These are phyloP conservation scores for Micrasema longulum DNA, from an alignment of 1,140 invertebrate species.

Conservation along the genomic window DNA sequence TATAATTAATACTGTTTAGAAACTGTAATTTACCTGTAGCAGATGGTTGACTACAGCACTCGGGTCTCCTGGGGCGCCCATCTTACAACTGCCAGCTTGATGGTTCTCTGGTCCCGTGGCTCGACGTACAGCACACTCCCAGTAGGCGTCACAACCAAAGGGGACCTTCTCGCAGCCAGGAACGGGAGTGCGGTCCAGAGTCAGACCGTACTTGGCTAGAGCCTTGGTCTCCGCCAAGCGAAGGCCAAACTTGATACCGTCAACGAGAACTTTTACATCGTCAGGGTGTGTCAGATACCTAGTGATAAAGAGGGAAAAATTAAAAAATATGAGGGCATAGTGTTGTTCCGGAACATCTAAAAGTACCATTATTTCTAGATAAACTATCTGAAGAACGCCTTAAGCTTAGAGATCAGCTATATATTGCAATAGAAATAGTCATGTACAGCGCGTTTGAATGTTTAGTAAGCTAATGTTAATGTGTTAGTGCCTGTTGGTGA, in stretches of 20 bases:
- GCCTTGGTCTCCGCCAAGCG: conserved; percentile 75
- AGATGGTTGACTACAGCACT: conserved; percentile 79
- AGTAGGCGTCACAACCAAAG: conserved; percentile 83
- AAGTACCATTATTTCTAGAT: too few species aligned
- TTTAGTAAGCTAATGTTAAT: too few species aligned
- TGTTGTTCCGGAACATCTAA: too few species aligned
- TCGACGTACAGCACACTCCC: conserved; percentile 81
- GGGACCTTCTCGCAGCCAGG: conserved; percentile 78
- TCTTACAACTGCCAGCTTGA: conserved; percentile 85
- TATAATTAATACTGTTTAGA: too few species aligned
- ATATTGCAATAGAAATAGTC: too few species aligned
- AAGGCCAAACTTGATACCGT: conserved; percentile 80
- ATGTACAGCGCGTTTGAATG: too few species aligned
- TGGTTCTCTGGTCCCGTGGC: conserved; percentile 87
- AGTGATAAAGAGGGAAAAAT: too few species aligned
- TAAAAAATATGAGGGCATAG: too few species aligned
- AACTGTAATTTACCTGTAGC: conserved; percentile 68
- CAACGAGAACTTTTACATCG: conserved; percentile 79
- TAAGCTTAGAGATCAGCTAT: too few species aligned
- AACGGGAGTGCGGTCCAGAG: conserved; percentile 77
- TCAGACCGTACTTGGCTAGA: conserved; percentile 78
- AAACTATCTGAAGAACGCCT: too few species aligned
- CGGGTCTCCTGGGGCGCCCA: conserved; percentile 78
- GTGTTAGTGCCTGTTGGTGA: too few species aligned
- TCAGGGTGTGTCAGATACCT: conserved; percentile 68